phyloP scores from a whole-genome alignment of 2,113 vertebrate species.

The Nerophis ophidion region DNA sequence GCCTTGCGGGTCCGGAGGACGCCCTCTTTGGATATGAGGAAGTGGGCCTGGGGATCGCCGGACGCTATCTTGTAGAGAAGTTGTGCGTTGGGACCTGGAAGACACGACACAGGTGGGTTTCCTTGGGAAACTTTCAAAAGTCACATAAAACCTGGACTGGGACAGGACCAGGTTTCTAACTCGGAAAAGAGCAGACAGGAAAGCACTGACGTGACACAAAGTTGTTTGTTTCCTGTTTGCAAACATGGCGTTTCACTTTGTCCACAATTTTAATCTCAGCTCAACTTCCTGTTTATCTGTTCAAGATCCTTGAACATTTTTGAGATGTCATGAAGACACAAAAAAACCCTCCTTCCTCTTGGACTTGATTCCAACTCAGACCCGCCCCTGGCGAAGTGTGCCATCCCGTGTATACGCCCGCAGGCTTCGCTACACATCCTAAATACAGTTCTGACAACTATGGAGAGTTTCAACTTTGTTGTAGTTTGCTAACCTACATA shows the following conservation, averaged over 20 bases:
- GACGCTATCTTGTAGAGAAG: constrained; percentile 82
- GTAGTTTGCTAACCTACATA: too few species aligned
- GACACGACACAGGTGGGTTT: background rate
- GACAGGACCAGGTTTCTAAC: background rate
- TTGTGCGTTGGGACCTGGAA: constrained; percentile 82
- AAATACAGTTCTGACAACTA: too few species aligned
- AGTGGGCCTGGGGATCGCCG: constrained; percentile 83
- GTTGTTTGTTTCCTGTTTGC: constrained; percentile 4
- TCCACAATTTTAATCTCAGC: background rate
- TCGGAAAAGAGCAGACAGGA: constrained; percentile 1
- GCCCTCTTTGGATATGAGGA: constrained; percentile 72
- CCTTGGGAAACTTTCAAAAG: too few species aligned
- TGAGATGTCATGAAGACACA: too few species aligned
- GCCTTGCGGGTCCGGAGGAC: constrained; percentile 73
- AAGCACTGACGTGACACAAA: background rate
- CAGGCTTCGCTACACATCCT: too few species aligned
- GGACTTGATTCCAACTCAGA: too few species aligned
- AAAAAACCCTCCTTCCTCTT: too few species aligned
- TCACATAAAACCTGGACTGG: too few species aligned
- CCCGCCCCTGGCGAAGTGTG: too few species aligned
- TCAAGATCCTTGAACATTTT: too few species aligned
- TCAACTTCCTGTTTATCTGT: background rate
- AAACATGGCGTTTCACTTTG: background rate
- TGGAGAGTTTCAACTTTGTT: too few species aligned
- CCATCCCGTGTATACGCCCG: too few species aligned